Base-by-base conservation (phyloP, 2,888 invertebrate genomes). In the Endotricha flammealis region DNA sequence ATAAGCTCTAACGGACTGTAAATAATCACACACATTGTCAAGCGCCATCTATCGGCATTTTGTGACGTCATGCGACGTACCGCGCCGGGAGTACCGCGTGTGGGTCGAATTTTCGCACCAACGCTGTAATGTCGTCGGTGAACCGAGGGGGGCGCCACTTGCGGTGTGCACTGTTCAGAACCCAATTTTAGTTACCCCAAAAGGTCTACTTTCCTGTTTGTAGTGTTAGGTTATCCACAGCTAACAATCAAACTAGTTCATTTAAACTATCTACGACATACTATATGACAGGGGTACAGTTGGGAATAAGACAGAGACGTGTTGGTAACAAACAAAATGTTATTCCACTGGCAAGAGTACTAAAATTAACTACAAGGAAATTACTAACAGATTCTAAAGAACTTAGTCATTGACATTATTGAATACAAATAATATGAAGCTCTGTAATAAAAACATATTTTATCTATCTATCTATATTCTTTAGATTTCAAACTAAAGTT, bases 141-240 rank as follows among this genome's bases (percentile, higher is more conserved):
- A 93, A 91, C 81, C 93, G 90, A 57, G 94, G 94, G 68, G 93
- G 93, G 63, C 93, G 91, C 94, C 94, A 95, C 82, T 93, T 92
- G 86, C 93, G 92, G 88, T 92, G 91, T 74, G 89, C 90, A 81
- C 93, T 93, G 83, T 59, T 45, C 41, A 53, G 46, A 59, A 57
- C 65, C 73, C 67, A 72, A 71, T 57, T 64, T 53, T 48, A 55
- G 64, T 65, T 42, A 63, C 60, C 66, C 61, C 53, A 53, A n/a
- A n/a, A n/a, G n/a, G n/a, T n/a, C n/a, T n/a, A n/a, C n/a, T n/a
- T n/a, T n/a, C n/a, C n/a, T n/a, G 12, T 4, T 22, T 13, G 5
- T 8, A 27, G 25, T 51, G 46, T 45, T 45, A 29, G 34, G 33
- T 13, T 36, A 36, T 44, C 41, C 48, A 52, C 9, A 13, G 3